Conservation (phyloP, 30 jellyfish, hydroid and myxozoan species). For the Pseudorhiza aurosa region DNA sequence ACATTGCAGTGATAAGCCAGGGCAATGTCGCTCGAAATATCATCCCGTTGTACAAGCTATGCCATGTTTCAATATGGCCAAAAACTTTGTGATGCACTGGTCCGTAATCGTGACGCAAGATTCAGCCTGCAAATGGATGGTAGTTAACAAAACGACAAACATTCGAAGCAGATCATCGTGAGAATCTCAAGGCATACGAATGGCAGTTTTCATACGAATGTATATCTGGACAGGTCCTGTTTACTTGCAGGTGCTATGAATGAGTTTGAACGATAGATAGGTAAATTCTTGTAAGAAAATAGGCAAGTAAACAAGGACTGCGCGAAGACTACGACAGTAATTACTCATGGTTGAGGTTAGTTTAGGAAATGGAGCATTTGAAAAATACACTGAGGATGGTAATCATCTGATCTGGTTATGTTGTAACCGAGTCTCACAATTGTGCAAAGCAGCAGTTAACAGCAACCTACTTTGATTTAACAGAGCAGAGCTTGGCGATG, state of each 20-base stretch:
- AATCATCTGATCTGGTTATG: background rate
- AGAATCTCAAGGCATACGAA: background rate
- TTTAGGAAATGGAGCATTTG: too few species aligned
- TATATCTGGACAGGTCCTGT: conserved; percentile 4
- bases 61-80: too few species aligned
- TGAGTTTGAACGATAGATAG: conserved; percentile 9
- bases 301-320: background rate
- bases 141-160: too few species aligned
- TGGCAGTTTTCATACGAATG: background rate
- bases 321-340: too few species aligned
- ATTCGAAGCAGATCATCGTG: background rate
- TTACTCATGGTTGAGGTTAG: too few species aligned
- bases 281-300: background rate
- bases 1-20: background rate
- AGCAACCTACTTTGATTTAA: conserved; percentile 1
- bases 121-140: too few species aligned
- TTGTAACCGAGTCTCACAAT: background rate
- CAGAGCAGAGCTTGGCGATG: too few species aligned
- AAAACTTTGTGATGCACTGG: too few species aligned
- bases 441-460: background rate
- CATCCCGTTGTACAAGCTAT: too few species aligned
- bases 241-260: conserved; percentile 33
- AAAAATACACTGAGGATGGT: background rate
- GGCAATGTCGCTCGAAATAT: too few species aligned
- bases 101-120: too few species aligned